phyloP scores from a whole-genome alignment of 2,113 vertebrate genomes.

The Anguilla rostrata region DNA sequence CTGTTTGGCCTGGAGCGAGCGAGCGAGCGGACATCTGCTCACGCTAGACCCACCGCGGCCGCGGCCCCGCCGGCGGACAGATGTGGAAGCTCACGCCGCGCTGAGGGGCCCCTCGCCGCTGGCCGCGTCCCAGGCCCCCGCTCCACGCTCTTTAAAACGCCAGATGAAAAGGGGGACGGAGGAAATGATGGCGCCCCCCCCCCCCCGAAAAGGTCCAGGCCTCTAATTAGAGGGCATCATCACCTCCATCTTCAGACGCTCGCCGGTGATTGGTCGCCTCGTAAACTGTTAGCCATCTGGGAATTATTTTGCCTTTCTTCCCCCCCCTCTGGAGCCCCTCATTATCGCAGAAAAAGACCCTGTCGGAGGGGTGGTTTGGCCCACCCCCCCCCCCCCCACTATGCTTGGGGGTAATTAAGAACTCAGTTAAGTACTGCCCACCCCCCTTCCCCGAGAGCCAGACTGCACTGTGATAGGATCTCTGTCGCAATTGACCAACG shows the following conservation, averaged over 20 bases:
- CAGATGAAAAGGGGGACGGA: constrained; percentile 18
- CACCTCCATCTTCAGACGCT: constrained; percentile 21
- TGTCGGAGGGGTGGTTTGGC: background rate
- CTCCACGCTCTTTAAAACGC: background rate
- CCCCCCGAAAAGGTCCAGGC: constrained; percentile 25
- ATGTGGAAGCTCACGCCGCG: background rate
- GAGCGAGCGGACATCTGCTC: background rate
- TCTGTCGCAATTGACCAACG: constrained; percentile 41
- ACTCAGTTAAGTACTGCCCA: constrained; percentile 20
- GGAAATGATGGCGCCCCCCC: constrained; percentile 38
- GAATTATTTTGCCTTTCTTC: constrained; percentile 30
- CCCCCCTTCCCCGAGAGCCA: background rate
- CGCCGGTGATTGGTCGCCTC: constrained; percentile 5
- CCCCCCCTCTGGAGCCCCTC: constrained; percentile 19
- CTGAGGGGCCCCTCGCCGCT: background rate
- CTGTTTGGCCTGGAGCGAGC: background rate
- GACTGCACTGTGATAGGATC: constrained; percentile 52
- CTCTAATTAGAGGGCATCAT: constrained; percentile 44
- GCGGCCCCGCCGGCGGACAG: background rate
- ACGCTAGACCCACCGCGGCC: background rate
- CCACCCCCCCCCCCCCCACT: background rate
- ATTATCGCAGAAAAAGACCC: constrained; percentile 17
- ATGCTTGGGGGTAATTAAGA: constrained; percentile 10
- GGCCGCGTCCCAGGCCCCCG: background rate
- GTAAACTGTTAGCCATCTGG: constrained; percentile 34